Percentiles rank a stretch among this genome's conserved stretches.
phyloP scores from a whole-genome alignment of 2,888 invertebrate species.

The Aporophyla nigra region DNA sequence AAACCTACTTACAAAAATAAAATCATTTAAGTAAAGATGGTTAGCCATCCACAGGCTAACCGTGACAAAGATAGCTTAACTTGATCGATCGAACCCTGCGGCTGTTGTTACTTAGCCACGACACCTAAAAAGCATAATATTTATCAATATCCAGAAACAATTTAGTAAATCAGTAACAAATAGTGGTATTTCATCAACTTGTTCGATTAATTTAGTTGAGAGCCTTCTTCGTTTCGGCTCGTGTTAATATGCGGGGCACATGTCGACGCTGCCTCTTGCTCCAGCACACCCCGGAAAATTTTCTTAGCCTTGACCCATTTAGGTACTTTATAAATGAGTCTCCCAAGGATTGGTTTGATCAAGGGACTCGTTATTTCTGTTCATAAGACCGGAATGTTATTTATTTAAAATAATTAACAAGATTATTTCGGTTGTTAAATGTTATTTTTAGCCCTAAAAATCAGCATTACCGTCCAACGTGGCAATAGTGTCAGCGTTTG shows the following conservation, averaged over 20 bases:
- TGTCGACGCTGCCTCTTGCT: neutral
- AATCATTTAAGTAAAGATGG: too few species aligned
- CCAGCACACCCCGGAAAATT: neutral
- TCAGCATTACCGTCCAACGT: too few species aligned
- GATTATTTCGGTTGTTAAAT: too few species aligned
- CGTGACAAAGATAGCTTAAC: too few species aligned
- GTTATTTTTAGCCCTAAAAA: too few species aligned
- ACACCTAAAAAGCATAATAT: neutral
- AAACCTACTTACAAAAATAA: too few species aligned
- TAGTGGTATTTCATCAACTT: constrained; percentile 1
- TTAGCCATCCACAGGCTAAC: too few species aligned
- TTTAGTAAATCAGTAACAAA: neutral
- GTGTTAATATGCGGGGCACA: constrained; percentile 34
- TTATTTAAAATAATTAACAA: too few species aligned
- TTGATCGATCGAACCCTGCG: too few species aligned
- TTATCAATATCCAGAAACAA: neutral
- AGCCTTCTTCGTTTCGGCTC: neutral
- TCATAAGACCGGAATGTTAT: neutral
- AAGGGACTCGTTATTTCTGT: neutral
- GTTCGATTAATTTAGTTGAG: constrained; percentile 17
- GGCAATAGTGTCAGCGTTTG: neutral
- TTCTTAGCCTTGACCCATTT: constrained; percentile 12
- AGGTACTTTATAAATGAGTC: constrained; percentile 14
- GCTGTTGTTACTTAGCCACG: too few species aligned
- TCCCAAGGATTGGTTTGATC: neutral